Conservation (phyloP, 2,113 vertebrate species). For the Hippocampus comes region DNA sequence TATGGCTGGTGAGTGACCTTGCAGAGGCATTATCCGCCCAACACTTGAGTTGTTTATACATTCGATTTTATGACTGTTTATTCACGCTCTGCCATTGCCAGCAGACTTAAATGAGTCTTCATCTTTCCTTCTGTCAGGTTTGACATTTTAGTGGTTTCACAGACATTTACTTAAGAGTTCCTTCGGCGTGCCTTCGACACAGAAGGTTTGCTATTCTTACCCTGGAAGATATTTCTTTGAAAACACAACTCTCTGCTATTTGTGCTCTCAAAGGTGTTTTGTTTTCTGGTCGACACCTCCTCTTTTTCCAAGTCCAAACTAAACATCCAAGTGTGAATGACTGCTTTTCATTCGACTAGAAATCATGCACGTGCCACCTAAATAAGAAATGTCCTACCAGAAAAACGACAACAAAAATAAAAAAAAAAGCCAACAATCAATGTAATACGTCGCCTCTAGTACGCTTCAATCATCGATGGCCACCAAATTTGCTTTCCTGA, state of each 20-base stretch:
- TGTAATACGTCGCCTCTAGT: too few relatives aligned
- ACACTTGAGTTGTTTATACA: constrained; percentile 16
- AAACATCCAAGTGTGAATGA: constrained; percentile 11
- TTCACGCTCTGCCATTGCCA: constrained; percentile 9
- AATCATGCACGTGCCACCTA: background rate
- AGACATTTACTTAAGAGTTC: background rate
- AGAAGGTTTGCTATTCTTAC: background rate
- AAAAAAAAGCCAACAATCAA: too few relatives aligned
- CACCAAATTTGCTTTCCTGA: constrained; percentile 11
- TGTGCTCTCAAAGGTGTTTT: constrained; percentile 20
- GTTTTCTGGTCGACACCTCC: background rate
- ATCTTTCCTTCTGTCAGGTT: constrained; percentile 11
- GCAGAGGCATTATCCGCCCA: background rate
- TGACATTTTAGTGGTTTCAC: background rate
- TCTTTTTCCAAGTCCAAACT: constrained; percentile 17
- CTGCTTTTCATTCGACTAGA: constrained; percentile 9
- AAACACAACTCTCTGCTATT: background rate
- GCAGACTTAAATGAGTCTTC: constrained; percentile 14
- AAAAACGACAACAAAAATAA: too few relatives aligned
- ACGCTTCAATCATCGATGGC: constrained; percentile 12
- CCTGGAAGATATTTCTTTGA: background rate
- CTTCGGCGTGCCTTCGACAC: background rate
- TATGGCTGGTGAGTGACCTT: background rate
- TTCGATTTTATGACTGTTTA: constrained; percentile 22
- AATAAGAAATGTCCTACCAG: background rate